These are phyloP conservation scores for Heliconius ismenius DNA, from an alignment of 2,888 invertebrate species.

Conservation along the genomic window DNA sequence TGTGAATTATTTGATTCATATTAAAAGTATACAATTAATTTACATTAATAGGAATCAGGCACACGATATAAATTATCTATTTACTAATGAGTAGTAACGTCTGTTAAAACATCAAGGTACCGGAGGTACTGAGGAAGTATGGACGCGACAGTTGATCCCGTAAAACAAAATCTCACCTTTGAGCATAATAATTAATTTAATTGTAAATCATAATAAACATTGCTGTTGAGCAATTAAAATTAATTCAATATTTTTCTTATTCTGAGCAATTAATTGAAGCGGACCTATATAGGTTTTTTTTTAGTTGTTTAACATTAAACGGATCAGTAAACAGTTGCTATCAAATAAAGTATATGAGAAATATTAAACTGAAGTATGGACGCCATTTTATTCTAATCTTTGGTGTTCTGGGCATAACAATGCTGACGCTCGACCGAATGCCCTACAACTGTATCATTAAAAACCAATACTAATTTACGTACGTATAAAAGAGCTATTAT, in stretches of 20 bases:
- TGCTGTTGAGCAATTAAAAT: conserved; percentile 74
- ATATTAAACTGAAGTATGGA: conserved; percentile 58
- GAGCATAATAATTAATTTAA: conserved; percentile 72
- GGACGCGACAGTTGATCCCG: conserved; percentile 62
- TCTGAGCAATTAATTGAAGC: conserved; percentile 64
- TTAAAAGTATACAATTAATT: conserved; percentile 76
- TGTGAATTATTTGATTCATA: conserved; percentile 78
- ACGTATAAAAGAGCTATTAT: conserved; percentile 39
- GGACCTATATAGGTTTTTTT: conserved; percentile 42
- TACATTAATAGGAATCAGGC: conserved; percentile 82
- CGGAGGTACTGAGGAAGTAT: conserved; percentile 48
- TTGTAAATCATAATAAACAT: conserved; percentile 58
- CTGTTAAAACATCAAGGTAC: conserved; percentile 54
- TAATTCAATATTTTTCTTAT: conserved; percentile 56
- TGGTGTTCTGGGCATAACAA: conserved; percentile 77
- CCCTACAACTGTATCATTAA: conserved; percentile 46
- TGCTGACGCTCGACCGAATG: conserved; percentile 59
- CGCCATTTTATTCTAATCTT: conserved; percentile 77
- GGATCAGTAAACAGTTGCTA: conserved; percentile 60
- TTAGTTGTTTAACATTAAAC: conserved; percentile 52
- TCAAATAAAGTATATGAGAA: conserved; percentile 52
- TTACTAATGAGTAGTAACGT: conserved; percentile 66
- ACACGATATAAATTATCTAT: conserved; percentile 70
- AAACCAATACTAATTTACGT: conserved; percentile 40
- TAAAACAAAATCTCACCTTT: conserved; percentile 72